phyloP scores from a whole-genome alignment of 1,140 invertebrate genomes.

The Nephotettix cincticeps region DNA sequence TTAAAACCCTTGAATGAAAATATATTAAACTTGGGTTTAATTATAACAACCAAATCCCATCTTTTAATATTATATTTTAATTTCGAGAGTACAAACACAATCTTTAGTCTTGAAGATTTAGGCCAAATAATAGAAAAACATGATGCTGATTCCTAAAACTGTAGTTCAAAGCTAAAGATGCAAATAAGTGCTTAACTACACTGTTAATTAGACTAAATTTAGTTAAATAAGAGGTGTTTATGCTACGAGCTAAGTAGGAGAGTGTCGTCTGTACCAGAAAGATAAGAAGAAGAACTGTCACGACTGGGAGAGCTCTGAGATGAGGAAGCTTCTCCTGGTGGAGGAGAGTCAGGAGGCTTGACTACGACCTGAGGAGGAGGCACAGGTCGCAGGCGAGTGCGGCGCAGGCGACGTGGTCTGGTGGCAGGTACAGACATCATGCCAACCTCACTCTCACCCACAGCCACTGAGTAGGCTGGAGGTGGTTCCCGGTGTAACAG shows the following conservation, averaged over 20 bases:
- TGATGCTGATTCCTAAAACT: too few species aligned
- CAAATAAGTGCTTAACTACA: too few species aligned
- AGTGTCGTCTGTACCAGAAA: constrained; percentile 33
- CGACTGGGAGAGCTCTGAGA: constrained; percentile 35
- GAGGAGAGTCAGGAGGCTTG: constrained; percentile 29
- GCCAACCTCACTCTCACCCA: constrained; percentile 26
- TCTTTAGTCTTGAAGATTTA: too few species aligned
- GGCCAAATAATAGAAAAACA: too few species aligned
- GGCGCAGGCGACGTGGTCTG: background rate
- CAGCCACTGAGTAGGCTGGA: constrained; percentile 41
- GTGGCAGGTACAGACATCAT: background rate
- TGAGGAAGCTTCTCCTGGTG: constrained; percentile 33
- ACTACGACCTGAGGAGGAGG: background rate
- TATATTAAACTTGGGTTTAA: too few species aligned
- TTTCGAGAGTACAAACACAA: too few species aligned
- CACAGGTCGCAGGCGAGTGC: background rate
- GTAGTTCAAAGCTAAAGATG: too few species aligned
- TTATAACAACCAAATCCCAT: too few species aligned
- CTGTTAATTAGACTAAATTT: too few species aligned
- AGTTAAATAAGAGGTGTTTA: too few species aligned
- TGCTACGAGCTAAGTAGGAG: constrained; percentile 27
- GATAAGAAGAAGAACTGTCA: constrained; percentile 38
- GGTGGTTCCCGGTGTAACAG: constrained; percentile 41
- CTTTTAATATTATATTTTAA: too few species aligned
- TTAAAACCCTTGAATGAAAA: too few species aligned